These are phyloP conservation scores for Pontoporia blainvillei DNA, from an alignment of 2,113 vertebrate species.

Conservation along the genomic window DNA sequence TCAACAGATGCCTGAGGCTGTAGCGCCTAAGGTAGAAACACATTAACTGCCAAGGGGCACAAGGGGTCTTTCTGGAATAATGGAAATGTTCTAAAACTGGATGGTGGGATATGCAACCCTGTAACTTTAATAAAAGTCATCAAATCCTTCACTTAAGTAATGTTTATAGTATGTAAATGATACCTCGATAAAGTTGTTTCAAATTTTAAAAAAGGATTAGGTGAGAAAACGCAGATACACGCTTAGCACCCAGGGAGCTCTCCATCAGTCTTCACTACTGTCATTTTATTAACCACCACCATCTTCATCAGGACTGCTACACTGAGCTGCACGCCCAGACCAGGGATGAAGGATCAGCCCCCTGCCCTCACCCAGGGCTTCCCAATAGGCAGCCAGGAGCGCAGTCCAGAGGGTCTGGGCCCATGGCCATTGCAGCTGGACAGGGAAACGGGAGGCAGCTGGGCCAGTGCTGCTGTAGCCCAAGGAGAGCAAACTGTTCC, in stretches of 20 bases:
- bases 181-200: not conserved
- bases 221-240: not conserved
- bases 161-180: not conserved
- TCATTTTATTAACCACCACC: not conserved
- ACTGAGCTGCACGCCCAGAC: not conserved
- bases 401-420: not conserved
- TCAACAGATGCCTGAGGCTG: not conserved
- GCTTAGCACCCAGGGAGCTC: not conserved
- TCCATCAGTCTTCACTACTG: not conserved
- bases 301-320: not conserved
- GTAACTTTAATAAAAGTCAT: not conserved
- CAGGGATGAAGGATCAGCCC: not conserved
- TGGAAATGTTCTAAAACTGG: not conserved
- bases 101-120: not conserved
- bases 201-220: not conserved
- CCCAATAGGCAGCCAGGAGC: not conserved
- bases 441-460: not conserved
- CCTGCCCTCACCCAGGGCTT: not conserved
- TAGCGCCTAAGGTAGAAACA: accelerated
- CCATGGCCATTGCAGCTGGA: not conserved
- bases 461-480: not conserved
- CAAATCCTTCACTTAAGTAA: not conserved
- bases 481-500: not conserved
- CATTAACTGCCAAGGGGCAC: not conserved
- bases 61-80: not conserved